Conservation (phyloP, 1,140 invertebrate genomes). For the Drosophila albomicans region DNA sequence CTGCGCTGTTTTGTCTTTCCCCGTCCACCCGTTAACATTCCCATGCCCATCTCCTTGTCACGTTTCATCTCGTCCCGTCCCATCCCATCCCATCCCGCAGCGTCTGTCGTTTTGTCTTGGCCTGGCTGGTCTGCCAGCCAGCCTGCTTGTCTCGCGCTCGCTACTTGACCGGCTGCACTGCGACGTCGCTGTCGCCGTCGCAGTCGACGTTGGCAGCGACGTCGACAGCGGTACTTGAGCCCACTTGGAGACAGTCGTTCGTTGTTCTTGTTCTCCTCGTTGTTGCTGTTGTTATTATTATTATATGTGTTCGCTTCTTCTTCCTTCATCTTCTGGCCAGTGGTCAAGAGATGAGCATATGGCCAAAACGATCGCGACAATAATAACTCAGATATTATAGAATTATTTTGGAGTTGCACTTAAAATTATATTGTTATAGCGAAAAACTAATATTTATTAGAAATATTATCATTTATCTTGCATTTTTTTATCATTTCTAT, state of each 20-base stretch:
- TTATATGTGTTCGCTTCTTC: constrained; percentile 6
- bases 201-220: constrained; percentile 11
- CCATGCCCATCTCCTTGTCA: constrained; percentile 3
- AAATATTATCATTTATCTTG: no score
- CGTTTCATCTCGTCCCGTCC: constrained; percentile 18
- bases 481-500: no score
- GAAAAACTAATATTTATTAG: no score
- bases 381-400: not conserved
- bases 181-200: not conserved
- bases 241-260: constrained; percentile 75
- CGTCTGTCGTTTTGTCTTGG: constrained; percentile 56
- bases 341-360: constrained; percentile 38
- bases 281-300: constrained; percentile 30
- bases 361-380: constrained; percentile 38
- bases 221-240: constrained; percentile 63
- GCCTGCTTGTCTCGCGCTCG: constrained; percentile 73
- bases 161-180: constrained; percentile 40
- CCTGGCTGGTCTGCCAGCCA: constrained; percentile 21
- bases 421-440: no score
- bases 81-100: constrained; percentile 25
- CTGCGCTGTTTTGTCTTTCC: not conserved
- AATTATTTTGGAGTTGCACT: no score
- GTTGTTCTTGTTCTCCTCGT: constrained; percentile 30
- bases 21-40: not conserved
- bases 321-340: no score